These are phyloP conservation scores for Salvelinus sp. DNA, from an alignment of 2,113 vertebrate species.

Conservation along the genomic window DNA sequence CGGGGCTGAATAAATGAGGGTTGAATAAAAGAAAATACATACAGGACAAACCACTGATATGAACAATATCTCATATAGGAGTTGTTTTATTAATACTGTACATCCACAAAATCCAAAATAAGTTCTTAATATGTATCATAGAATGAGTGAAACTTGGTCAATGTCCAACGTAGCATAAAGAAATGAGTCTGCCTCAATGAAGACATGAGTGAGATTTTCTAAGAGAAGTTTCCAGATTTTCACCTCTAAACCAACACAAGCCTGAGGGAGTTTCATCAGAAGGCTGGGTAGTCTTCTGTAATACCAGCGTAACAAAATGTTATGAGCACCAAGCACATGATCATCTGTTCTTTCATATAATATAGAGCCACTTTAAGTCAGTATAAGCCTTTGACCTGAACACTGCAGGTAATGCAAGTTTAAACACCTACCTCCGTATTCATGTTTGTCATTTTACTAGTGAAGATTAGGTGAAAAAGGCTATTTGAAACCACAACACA, in stretches of 20 bases:
- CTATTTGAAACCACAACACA: constrained; percentile 79
- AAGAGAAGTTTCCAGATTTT: constrained; percentile 45
- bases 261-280: constrained; percentile 57
- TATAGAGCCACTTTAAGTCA: constrained; percentile 55
- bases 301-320: constrained; percentile 37
- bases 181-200: background rate
- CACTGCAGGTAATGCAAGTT: constrained; percentile 67
- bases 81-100: too few relatives aligned
- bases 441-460: constrained; percentile 75
- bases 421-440: constrained; percentile 70
- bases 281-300: constrained; percentile 40
- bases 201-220: constrained; percentile 34
- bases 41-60: too few relatives aligned
- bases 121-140: background rate
- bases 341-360: constrained; percentile 43
- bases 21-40: background rate
- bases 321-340: constrained; percentile 46
- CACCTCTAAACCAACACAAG: constrained; percentile 31
- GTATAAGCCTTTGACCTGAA: constrained; percentile 68
- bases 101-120: too few relatives aligned
- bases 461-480: constrained; percentile 73
- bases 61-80: too few relatives aligned
- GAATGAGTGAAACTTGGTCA: background rate
- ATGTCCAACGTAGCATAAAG: background rate
- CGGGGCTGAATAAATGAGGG: too few relatives aligned